Percentiles rank a stretch among this genome's conserved stretches.
Conservation (phyloP, 2,113 vertebrate species). For the Pseudorectes ferrugineus region DNA sequence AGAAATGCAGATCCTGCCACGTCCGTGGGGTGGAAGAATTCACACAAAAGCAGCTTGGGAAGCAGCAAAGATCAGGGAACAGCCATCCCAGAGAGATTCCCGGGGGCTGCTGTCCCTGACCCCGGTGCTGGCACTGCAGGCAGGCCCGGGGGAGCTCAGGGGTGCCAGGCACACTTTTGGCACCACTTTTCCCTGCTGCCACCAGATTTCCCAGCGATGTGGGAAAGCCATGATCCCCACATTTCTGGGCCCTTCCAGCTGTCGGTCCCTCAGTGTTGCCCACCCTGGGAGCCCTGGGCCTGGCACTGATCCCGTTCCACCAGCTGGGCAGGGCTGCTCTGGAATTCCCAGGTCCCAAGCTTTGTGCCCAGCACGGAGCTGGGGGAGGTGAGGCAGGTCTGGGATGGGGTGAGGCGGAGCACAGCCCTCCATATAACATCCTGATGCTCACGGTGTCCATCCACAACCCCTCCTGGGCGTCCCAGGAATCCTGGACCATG, state of each 20-base stretch:
- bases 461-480: background rate
- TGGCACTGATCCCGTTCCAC: background rate
- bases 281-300: background rate
- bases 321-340: background rate
- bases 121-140: background rate
- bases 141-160: background rate
- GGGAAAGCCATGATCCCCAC: rapidly evolving
- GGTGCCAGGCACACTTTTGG: rapidly evolving
- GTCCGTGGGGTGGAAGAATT: rapidly evolving
- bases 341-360: background rate
- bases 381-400: background rate
- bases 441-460: rapidly evolving
- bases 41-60: background rate
- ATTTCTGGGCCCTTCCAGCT: background rate
- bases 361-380: background rate
- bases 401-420: background rate
- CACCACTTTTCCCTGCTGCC: background rate
- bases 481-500: background rate
- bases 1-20: background rate
- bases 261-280: background rate
- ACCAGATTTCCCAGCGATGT: background rate
- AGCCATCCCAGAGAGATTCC: background rate
- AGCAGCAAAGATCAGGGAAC: background rate
- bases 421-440: background rate
- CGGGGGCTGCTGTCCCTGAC: background rate